A percentile compares a stretch with the other conserved stretches of the same genome.
These are phyloP conservation scores for Beaufortia kweichowensis DNA, from an alignment of 2,113 vertebrate genomes.

Conservation along the genomic window DNA sequence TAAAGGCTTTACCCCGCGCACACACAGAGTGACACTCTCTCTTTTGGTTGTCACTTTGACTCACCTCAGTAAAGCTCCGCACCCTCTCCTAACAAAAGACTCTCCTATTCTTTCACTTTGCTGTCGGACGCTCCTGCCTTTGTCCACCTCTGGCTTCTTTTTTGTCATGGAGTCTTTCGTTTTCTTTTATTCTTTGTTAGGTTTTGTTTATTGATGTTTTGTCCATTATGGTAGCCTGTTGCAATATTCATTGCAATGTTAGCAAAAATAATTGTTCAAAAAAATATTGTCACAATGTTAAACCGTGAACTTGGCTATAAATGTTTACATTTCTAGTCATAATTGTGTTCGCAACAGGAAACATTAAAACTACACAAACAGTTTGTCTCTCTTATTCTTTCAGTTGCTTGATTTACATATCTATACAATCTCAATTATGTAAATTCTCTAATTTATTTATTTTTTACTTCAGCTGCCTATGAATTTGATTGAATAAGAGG, in stretches of 20 bases:
- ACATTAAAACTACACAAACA: too few relatives aligned
- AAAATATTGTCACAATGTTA: neutral
- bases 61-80: conserved; percentile 11
- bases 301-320: neutral
- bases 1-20: conserved; percentile 28
- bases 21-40: conserved; percentile 15
- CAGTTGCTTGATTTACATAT: too few relatives aligned
- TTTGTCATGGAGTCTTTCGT: neutral
- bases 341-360: neutral
- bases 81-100: conserved; percentile 30
- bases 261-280: neutral
- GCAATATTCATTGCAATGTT: conserved; percentile 27
- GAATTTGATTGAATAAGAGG: neutral
- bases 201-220: conserved; percentile 5
- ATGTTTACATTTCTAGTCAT: neutral
- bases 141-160: conserved; percentile 8
- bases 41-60: conserved; percentile 36
- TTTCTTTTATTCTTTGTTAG: conserved; percentile 3
- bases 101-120: conserved; percentile 7
- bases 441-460: too few relatives aligned
- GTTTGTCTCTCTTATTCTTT: too few relatives aligned
- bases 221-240: neutral
- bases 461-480: neutral
- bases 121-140: conserved; percentile 1
- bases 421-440: too few relatives aligned